Conservation (phyloP, 2,888 invertebrate species). For the Diogma glabrata region DNA sequence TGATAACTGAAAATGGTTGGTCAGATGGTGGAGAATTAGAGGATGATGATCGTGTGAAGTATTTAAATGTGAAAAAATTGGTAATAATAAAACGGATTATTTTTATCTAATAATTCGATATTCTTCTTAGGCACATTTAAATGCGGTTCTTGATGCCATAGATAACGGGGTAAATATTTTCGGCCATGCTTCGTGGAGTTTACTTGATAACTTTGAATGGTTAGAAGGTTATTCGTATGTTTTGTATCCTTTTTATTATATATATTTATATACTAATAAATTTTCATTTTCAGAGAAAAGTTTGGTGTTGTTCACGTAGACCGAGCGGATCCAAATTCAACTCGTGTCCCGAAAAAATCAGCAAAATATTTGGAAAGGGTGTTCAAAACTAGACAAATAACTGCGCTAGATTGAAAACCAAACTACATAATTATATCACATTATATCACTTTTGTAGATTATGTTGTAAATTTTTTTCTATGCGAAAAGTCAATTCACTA, state of each 20-base stretch:
- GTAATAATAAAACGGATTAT: no score
- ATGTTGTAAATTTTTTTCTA: no score
- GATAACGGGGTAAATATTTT: slow-evolving; percentile 35
- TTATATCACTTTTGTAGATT: no score
- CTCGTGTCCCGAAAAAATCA: slow-evolving; percentile 55
- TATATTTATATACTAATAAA: no score
- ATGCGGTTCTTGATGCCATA: slow-evolving; percentile 26
- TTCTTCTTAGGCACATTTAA: slow-evolving; percentile 21
- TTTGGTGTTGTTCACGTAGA: slow-evolving; percentile 64
- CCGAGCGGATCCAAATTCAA: slow-evolving; percentile 51
- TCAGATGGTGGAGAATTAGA: slow-evolving; percentile 32
- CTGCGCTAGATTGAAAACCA: no score
- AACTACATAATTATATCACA: no score
- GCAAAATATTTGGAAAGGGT: no score
- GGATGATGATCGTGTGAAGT: slow-evolving; percentile 25
- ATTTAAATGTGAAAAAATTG: slow-evolving; percentile 11
- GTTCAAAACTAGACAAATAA: no score
- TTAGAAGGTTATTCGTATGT: slow-evolving; percentile 40
- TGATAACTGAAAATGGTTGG: slow-evolving; percentile 46
- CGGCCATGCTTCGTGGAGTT: slow-evolving; percentile 48
- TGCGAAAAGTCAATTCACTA: no score
- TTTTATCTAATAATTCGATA: no score
- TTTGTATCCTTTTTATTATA: no score
- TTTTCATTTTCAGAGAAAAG: slow-evolving; percentile 54
- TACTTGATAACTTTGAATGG: slow-evolving; percentile 59